A percentile compares a stretch with the other conserved stretches of the same genome.
phyloP scores from a whole-genome alignment of 2,113 vertebrate species.

The Condylura cristata region DNA sequence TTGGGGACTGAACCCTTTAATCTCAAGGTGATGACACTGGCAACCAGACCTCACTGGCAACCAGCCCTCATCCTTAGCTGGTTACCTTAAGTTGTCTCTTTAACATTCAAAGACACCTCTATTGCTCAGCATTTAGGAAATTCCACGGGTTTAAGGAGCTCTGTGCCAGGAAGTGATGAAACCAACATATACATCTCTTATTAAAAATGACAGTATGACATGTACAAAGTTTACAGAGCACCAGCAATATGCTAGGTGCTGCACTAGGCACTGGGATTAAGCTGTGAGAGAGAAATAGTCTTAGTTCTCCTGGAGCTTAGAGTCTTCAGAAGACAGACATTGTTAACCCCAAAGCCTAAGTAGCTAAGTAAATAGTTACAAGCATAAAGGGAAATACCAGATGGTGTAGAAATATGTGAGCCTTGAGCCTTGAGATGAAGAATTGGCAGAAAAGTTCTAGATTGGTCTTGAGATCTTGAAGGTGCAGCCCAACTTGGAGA shows the following conservation, averaged over 20 bases:
- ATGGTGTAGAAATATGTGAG: background rate
- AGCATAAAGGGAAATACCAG: background rate
- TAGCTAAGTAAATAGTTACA: background rate
- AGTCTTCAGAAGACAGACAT: background rate
- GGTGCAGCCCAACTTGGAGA: background rate
- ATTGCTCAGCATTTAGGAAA: background rate
- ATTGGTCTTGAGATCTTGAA: background rate
- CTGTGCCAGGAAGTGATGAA: background rate
- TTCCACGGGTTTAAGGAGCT: background rate
- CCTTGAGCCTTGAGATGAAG: background rate
- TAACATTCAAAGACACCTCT: background rate
- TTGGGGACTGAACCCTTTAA: background rate
- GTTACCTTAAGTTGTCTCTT: background rate
- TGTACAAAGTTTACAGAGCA: background rate
- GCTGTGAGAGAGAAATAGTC: background rate
- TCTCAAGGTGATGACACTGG: background rate
- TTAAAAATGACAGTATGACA: background rate
- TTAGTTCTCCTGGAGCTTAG: background rate
- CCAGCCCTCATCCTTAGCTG: background rate
- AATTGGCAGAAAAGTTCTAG: background rate
- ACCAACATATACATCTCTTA: background rate
- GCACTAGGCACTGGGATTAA: background rate
- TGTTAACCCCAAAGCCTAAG: background rate
- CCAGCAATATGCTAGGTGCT: background rate
- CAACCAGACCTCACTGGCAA: background rate